Conservation (phyloP, 2,888 invertebrate species). For the Drosophila histrio region DNA sequence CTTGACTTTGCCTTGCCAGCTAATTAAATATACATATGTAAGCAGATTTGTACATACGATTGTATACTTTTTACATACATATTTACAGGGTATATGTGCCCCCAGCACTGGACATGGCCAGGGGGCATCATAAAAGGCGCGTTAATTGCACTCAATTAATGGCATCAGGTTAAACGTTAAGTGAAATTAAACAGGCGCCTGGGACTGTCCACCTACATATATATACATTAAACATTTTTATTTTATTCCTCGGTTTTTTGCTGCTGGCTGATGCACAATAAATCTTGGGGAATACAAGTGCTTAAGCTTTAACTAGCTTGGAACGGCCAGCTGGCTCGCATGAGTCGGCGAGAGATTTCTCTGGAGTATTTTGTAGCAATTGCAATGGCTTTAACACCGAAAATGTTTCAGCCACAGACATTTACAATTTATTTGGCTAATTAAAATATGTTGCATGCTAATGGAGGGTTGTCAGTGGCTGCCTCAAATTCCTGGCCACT, state of each 20-base stretch:
- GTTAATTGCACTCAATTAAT: constrained; percentile 79
- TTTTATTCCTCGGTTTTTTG: constrained; percentile 11
- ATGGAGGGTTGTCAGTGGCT: constrained; percentile 71
- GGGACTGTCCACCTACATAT: constrained; percentile 38
- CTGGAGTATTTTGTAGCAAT: constrained; percentile 17
- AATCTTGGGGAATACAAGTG: constrained; percentile 48
- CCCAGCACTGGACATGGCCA: constrained; percentile 18
- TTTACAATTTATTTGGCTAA: constrained; percentile 78
- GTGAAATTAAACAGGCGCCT: constrained; percentile 75
- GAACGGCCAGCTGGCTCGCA: constrained; percentile 7
- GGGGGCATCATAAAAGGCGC: constrained; percentile 66
- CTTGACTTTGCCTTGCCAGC: constrained; percentile 60
- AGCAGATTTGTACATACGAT: constrained; percentile 28
- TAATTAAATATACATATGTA: constrained; percentile 73
- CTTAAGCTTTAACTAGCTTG: constrained; percentile 48
- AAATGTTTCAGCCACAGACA: constrained; percentile 40
- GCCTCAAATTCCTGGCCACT: constrained; percentile 41
- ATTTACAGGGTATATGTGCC: constrained; percentile 8
- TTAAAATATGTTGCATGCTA: constrained; percentile 80
- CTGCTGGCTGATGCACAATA: constrained; percentile 40
- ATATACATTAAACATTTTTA: constrained; percentile 24
- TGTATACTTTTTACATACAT: constrained; percentile 7
- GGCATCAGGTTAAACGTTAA: constrained; percentile 78
- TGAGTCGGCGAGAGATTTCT: constrained; percentile 3
- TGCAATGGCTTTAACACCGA: constrained; percentile 29